Percentiles rank a stretch among this genome's conserved stretches.
These are phyloP conservation scores for Epinephelus cyanopodus DNA, from an alignment of 2,113 vertebrate genomes.

Conservation along the genomic window DNA sequence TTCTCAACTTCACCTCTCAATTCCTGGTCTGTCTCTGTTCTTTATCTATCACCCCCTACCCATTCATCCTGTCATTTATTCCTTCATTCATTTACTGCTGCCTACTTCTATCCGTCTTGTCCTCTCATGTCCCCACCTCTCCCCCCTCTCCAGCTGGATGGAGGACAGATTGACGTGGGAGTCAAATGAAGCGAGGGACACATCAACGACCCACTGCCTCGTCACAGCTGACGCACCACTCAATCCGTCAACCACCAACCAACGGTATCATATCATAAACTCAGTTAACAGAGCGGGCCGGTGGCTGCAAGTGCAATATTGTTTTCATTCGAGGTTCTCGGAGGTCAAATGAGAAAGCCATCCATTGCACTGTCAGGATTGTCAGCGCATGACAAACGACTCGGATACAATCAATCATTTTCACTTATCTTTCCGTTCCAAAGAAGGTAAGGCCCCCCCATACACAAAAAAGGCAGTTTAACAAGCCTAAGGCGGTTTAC, in stretches of 20 bases:
- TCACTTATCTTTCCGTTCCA: constrained; percentile 65
- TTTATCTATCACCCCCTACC: not conserved
- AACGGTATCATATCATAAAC: constrained; percentile 59
- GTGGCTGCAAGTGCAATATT: constrained; percentile 65
- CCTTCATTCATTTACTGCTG: constrained; percentile 6
- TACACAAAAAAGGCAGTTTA: constrained; percentile 21
- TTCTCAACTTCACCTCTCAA: not conserved
- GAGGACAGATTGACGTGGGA: constrained; percentile 50
- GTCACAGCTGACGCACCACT: constrained; percentile 65
- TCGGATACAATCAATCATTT: constrained; percentile 69
- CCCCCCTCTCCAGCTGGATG: constrained; percentile 38
- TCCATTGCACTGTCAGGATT: constrained; percentile 69
- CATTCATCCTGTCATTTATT: not conserved
- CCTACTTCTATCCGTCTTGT: not conserved
- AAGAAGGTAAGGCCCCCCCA: constrained; percentile 4
- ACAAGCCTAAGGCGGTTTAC: constrained; percentile 32
- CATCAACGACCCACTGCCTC: constrained; percentile 54
- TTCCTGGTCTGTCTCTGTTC: not conserved
- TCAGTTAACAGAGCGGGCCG: constrained; percentile 54
- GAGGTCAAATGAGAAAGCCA: constrained; percentile 74
- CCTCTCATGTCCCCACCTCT: not conserved
- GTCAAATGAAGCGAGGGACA: constrained; percentile 67
- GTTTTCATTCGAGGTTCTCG: constrained; percentile 65
- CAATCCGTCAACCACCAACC: constrained; percentile 71
- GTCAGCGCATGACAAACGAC: constrained; percentile 65